Evolutionary conservation across 2,888 invertebrate genomes (phyloP), one percentile per base, ranked within the genome.

Genomic region (Cryptus armator): DNA sequence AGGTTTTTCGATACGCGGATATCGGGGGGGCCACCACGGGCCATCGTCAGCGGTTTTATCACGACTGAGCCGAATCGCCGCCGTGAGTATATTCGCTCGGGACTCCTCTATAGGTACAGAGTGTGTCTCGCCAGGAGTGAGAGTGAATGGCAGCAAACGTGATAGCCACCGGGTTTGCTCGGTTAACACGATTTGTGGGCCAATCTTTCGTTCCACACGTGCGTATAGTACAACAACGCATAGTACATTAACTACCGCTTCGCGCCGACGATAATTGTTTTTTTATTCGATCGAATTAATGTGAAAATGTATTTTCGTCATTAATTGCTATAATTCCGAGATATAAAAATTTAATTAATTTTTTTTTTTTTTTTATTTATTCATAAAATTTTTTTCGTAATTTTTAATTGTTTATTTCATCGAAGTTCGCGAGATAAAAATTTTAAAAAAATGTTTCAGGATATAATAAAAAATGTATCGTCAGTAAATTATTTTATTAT

Each of bases 41-140:
- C 86, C 87, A 88, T 89, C 88, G 88, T 87, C 86, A 88, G 86
- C 87, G 89, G 90, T 90, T 89, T 88, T 82, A 87, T 83, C 84
- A 83, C 87, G 89, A 90, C 90, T 90, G 90, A 89, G 81, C 88
- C 86, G 86, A 88, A 89, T 88, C 88, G 86, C 75, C 80, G 87
- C 83, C 86, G 79, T 86, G 85, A 86, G 86, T 72, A 80, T 83
- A 79, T 86, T 85, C 78, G 83, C 83, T 14, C 48, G 62, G 46
- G 56, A 70, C 70, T 84, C 56, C 16, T 70, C 56, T 6, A 32
- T 43, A 29, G 43, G 68, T n/a, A 9, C 37, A 5, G 37, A 7
- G 37, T 37, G 37, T 37, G 37, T 9, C 6, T 37, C 37, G 37
- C 48, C 46, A 72, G 48, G 68, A 68, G 81, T 9, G 37, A 37